These are phyloP conservation scores for Microtus oregoni DNA, from an alignment of 2,113 vertebrate genomes.

Conservation along the genomic window DNA sequence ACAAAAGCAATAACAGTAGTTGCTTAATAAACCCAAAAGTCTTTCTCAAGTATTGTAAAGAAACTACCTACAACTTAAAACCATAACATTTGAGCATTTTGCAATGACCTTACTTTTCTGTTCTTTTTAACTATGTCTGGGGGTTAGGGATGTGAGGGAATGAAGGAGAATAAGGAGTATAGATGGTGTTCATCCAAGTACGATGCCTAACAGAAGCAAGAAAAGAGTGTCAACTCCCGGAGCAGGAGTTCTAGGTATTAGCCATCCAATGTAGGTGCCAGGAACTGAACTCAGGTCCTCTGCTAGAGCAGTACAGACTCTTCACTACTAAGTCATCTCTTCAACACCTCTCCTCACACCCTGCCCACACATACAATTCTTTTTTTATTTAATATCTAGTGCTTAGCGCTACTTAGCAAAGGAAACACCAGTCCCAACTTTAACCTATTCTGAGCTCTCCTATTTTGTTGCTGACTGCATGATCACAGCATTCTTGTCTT, in stretches of 20 bases:
- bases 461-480: not conserved
- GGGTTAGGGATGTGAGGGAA: not conserved
- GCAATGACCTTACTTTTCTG: too few relatives aligned
- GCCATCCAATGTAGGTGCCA: not conserved
- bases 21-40: not conserved
- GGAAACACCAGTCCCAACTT: not conserved
- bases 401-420: not conserved
- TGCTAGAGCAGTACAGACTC: not conserved
- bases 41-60: not conserved
- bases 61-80: not conserved
- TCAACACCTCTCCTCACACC: not conserved
- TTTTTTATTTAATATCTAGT: not conserved
- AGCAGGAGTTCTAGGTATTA: not conserved
- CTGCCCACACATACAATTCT: not conserved
- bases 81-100: not conserved
- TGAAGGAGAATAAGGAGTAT: not conserved
- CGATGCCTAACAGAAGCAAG: not conserved
- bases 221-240: too few relatives aligned
- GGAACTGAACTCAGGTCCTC: not conserved
- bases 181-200: not conserved
- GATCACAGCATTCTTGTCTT: not conserved
- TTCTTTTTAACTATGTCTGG: not conserved
- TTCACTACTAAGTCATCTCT: not conserved
- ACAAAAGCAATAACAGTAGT: not conserved
- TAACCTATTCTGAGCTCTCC: not conserved